Conservation (phyloP, 2,797 vertebrate genomes). For the Peromyscus eremicus region DNA sequence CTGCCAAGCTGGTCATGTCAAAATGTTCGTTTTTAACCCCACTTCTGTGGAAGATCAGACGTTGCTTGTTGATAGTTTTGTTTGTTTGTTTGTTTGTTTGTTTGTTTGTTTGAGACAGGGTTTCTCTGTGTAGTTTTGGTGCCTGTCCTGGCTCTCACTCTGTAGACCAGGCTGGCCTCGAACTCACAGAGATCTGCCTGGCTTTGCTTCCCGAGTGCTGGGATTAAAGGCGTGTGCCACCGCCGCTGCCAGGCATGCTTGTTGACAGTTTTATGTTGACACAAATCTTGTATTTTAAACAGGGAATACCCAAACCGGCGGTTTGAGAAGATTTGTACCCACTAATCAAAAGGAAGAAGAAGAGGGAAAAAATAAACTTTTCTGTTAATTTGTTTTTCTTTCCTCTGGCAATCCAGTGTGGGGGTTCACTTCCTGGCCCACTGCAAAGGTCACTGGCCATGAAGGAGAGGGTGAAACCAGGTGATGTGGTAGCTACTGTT, state of each 20-base stretch:
- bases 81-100: too few species aligned
- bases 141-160: too few species aligned
- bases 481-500: not conserved
- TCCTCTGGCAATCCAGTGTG: not conserved
- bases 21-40: not conserved
- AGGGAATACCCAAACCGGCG: not conserved
- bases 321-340: not conserved
- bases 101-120: too few species aligned
- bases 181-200: too few species aligned
- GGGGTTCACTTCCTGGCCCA: fast-evolving
- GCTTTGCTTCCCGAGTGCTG: too few species aligned
- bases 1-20: not conserved
- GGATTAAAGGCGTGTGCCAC: too few species aligned
- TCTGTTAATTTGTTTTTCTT: not conserved
- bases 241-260: too few species aligned
- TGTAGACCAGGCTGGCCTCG: too few species aligned
- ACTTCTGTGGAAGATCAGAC: not conserved
- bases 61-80: not conserved
- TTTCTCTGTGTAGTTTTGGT: too few species aligned
- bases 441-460: fast-evolving
- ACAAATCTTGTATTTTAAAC: not conserved
- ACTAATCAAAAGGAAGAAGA: not conserved
- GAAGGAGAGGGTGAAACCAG: fast-evolving
- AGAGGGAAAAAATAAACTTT: not conserved
- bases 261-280: not conserved